phyloP scores from a whole-genome alignment of 2,113 vertebrate genomes.

The Brachypteracias leptosomus region DNA sequence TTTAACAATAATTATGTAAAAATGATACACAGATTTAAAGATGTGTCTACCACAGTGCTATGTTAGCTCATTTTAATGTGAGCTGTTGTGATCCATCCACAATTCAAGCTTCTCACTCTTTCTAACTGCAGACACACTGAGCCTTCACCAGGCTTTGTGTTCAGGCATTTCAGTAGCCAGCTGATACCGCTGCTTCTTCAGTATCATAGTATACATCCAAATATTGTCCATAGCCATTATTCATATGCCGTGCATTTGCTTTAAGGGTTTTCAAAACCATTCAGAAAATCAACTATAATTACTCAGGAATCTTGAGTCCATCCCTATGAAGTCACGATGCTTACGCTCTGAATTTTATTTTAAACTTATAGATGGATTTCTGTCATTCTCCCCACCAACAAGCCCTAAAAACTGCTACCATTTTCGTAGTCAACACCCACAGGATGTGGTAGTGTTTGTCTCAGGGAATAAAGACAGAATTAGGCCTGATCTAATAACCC shows the following conservation, averaged over 20 bases:
- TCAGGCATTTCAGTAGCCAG: not conserved
- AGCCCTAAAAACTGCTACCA: not conserved
- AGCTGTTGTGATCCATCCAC: not conserved
- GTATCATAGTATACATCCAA: not conserved
- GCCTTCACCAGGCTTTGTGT: not conserved
- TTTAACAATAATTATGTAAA: not conserved
- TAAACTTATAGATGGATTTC: not conserved
- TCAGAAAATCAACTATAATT: not conserved
- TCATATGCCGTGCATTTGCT: not conserved
- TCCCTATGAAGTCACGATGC: not conserved
- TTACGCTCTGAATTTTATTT: not conserved
- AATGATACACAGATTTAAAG: not conserved
- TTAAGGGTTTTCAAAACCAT: not conserved
- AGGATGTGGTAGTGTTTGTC: not conserved
- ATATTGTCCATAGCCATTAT: not conserved
- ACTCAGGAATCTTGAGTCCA: not conserved
- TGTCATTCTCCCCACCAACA: not conserved
- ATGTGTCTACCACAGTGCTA: fast-evolving
- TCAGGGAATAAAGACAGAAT: not conserved
- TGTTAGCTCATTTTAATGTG: not conserved
- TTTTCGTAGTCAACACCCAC: not conserved
- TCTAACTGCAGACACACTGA: not conserved
- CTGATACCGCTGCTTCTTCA: not conserved
- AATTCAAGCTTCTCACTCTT: not conserved
- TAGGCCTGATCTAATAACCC: not conserved